Evolutionary conservation across 2,888 invertebrate species (phyloP).

Genomic region (Sisyra terminalis): DNA sequence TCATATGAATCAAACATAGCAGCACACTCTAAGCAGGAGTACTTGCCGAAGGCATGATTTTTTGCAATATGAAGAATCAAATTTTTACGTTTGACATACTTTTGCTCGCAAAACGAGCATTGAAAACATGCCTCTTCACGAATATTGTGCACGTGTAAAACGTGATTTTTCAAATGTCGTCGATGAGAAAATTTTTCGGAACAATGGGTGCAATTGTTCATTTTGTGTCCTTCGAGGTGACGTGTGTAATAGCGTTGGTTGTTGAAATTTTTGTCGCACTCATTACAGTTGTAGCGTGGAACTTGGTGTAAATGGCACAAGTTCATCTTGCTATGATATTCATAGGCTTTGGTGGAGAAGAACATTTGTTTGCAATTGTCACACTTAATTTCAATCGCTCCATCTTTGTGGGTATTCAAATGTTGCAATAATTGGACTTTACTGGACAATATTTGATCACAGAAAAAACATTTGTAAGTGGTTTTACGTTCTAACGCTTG

Average conservation of each 20-base stretch:
- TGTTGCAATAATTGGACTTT: constrained; percentile 15
- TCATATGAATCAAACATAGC: constrained; percentile 16
- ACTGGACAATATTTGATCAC: background rate
- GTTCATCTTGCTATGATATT: constrained; percentile 1
- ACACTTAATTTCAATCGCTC: constrained; percentile 13
- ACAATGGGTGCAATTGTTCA: constrained; percentile 23
- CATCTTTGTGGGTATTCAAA: constrained; percentile 14
- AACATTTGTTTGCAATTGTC: constrained; percentile 12
- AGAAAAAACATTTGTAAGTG: constrained; percentile 2
- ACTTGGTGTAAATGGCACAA: background rate
- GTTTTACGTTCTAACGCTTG: background rate
- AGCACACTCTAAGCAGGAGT: constrained; percentile 22
- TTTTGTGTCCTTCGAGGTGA: constrained; percentile 22
- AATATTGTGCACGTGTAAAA: constrained; percentile 19
- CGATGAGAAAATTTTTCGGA: constrained; percentile 21
- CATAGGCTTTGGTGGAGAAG: background rate
- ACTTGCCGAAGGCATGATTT: constrained; percentile 20
- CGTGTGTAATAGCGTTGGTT: constrained; percentile 18
- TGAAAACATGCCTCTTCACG: constrained; percentile 14
- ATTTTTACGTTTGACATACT: constrained; percentile 15
- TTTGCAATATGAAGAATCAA: constrained; percentile 20
- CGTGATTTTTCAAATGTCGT: constrained; percentile 21
- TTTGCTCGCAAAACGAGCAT: constrained; percentile 16
- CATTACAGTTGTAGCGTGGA: constrained; percentile 1
- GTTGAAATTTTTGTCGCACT: constrained; percentile 3